Conservation (phyloP, 1,140 invertebrate genomes). For the Aphis gossypii region DNA sequence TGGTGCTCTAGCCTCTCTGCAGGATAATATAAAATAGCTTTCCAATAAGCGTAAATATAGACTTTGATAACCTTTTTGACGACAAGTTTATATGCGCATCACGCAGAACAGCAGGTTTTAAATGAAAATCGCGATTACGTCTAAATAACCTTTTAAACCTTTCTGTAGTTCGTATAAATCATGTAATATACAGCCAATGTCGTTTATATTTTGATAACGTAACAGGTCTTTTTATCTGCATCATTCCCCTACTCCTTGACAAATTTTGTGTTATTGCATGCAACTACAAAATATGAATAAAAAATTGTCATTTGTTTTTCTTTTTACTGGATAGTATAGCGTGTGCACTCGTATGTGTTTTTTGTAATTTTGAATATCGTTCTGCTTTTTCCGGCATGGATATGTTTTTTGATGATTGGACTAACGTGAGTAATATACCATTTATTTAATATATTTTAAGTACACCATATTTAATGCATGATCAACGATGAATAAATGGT, state of each 20-base stretch:
- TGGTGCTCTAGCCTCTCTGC: neutral
- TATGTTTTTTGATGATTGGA: slow-evolving; percentile 50
- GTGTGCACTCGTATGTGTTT: neutral
- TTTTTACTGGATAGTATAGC: neutral
- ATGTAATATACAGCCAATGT: slow-evolving; percentile 12
- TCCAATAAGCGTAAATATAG: neutral
- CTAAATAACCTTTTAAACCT: slow-evolving; percentile 51
- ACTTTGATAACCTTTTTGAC: slow-evolving; percentile 47
- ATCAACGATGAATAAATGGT: neutral
- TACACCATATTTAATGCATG: neutral
- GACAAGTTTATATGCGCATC: slow-evolving; percentile 18
- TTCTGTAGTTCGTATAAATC: slow-evolving; percentile 2
- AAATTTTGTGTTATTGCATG: neutral
- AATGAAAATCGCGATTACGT: slow-evolving; percentile 49
- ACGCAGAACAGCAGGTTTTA: slow-evolving; percentile 36
- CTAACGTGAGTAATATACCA: slow-evolving; percentile 47
- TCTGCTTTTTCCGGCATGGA: neutral
- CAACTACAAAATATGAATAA: neutral
- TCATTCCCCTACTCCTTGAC: neutral
- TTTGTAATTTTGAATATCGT: slow-evolving; percentile 18
- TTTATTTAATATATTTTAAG: neutral
- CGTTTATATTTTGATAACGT: slow-evolving; percentile 30
- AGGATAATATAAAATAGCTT: neutral
- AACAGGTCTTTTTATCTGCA: neutral
- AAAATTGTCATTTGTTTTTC: slow-evolving; percentile 30